Evolutionary conservation across 2,888 invertebrate species (phyloP), one percentile per base, ranked within the genome.

Genomic region (Priocnemis perturbator): DNA sequence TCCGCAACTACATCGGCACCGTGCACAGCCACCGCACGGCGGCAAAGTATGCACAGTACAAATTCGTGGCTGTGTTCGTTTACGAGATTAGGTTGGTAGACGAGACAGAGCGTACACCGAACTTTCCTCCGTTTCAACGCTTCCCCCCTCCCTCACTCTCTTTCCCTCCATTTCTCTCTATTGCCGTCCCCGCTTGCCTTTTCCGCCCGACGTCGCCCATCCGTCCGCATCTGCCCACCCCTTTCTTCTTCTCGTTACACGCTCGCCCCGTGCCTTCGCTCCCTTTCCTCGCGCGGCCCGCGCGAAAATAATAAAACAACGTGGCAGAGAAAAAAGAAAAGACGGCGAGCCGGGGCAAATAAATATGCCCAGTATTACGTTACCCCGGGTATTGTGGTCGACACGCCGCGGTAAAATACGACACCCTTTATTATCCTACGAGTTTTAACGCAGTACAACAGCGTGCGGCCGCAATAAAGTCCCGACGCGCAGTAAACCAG

Each of bases 321-420:
- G 64, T 60, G 76, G 61, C 76, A 73, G 74, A 73, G 74, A 78
- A 73, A 71, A 66, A 52, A 59, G 69, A 74, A 70, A 1, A 23
- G 45, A 53, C 45, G 47, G 21, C 20, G 11, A 44, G 19, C 61
- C 15, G 21, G 26, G 37, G 82, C 82, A 77, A 81, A 83, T 84
- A 84, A 84, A 84, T 84, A 84, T 78, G 82, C 77, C 81, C 73
- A 75, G 83, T 83, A 85, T 84, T 85, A 50, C 50, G 84, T 83
- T 80, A 78, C 80, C 78, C 74, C 72, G 74, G 83, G 79, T 76
- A 84, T 84, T 84, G 84, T 82, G 80, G 81, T 69, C 80, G 77
- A 73, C 75, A 79, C 76, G 77, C 62, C 72, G 74, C 72, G 67
- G 73, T 84, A 77, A 84, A 84, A 84, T 84, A 84, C 83, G 78